A percentile compares a stretch with the other conserved stretches of the same genome.
These are phyloP conservation scores for Vesta saturnalis DNA, from an alignment of 2,888 invertebrate species.

Conservation along the genomic window DNA sequence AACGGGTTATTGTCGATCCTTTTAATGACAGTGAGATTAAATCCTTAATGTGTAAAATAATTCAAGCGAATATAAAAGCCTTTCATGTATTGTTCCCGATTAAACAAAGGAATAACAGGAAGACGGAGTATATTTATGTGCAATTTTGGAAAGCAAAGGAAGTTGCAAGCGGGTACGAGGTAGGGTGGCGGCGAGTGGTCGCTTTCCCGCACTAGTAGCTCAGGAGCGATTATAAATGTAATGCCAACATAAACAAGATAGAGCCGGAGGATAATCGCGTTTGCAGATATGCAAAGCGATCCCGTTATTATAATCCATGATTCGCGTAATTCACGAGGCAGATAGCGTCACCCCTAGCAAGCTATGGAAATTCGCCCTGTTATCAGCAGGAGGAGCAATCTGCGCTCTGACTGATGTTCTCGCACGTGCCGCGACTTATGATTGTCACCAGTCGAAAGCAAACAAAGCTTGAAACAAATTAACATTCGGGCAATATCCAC, in stretches of 20 bases:
- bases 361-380: conserved; percentile 42
- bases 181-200: conserved; percentile 43
- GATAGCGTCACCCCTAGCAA: conserved; percentile 46
- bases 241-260: conserved; percentile 59
- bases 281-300: conserved; percentile 61
- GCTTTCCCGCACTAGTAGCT: conserved; percentile 46
- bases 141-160: conserved; percentile 50
- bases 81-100: conserved; percentile 25
- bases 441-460: conserved; percentile 49
- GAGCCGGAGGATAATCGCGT: conserved; percentile 58
- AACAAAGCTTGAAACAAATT: conserved; percentile 36
- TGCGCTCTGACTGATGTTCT: conserved; percentile 44
- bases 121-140: conserved; percentile 52
- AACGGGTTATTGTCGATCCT: not conserved
- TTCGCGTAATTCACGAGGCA: conserved; percentile 59
- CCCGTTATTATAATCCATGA: conserved; percentile 63
- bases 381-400: conserved; percentile 43
- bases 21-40: not conserved
- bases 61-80: conserved; percentile 20
- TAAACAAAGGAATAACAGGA: conserved; percentile 51
- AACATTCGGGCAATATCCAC: conserved; percentile 37
- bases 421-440: conserved; percentile 57
- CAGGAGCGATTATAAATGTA: conserved; percentile 53
- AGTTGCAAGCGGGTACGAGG: conserved; percentile 32
- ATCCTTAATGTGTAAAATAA: conserved; percentile 22